Evolutionary conservation across 2,888 invertebrate species (phyloP).

Genomic region (Flexamia atlantica): DNA sequence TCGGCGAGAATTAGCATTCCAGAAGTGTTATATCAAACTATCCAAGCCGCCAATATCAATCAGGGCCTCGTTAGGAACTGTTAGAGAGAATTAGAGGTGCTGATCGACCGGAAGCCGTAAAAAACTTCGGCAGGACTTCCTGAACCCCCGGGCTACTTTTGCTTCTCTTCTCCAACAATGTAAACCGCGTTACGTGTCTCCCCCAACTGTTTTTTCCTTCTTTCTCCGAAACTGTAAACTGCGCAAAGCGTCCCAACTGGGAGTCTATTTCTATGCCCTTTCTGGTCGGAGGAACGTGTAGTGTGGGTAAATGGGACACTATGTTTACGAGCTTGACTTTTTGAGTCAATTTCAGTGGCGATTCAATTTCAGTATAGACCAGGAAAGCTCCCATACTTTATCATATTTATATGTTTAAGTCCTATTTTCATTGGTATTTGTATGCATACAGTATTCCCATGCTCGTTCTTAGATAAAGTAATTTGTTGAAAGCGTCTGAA

Average conservation of each 20-base stretch:
- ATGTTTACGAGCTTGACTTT: no score
- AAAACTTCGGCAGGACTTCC: background rate
- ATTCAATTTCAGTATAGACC: no score
- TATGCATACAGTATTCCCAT: no score
- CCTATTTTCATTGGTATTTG: no score
- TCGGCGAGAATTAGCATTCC: background rate
- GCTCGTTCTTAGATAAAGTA: no score
- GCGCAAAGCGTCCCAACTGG: background rate
- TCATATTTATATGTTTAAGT: no score
- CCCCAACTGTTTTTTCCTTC: background rate
- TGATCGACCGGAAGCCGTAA: constrained; percentile 2
- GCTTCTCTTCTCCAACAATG: background rate
- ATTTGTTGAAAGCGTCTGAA: no score
- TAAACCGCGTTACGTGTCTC: background rate
- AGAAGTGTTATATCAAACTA: background rate
- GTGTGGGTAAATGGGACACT: no score
- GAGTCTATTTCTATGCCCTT: background rate
- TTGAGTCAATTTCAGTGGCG: no score
- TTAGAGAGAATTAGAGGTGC: background rate
- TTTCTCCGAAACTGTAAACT: constrained; percentile 1
- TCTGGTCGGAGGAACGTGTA: background rate
- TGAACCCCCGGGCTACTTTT: background rate
- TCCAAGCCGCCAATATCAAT: background rate
- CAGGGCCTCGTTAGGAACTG: background rate
- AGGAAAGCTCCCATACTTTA: no score